Percentiles rank a stretch among this genome's conserved stretches.
Conservation (phyloP, 2,888 invertebrate species). For the Ischnura elegans region DNA sequence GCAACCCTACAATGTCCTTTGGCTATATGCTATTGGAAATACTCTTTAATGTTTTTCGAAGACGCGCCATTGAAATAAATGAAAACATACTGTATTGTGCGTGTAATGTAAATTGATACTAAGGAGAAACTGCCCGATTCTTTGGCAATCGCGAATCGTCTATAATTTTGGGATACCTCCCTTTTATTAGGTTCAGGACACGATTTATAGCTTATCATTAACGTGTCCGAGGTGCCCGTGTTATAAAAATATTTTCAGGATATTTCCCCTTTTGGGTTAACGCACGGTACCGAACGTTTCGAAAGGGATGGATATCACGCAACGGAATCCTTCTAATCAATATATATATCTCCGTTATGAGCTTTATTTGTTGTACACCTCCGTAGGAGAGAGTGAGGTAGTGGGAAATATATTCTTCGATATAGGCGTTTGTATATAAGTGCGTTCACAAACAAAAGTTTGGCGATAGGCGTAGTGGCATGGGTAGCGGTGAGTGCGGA, state of each 20-base stretch:
- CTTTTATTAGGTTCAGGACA: neutral
- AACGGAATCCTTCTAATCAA: neutral
- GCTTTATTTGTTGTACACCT: slow-evolving; percentile 1
- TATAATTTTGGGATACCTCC: neutral
- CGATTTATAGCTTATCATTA: neutral
- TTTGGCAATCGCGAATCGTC: neutral
- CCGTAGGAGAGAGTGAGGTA: neutral
- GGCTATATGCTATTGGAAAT: no score
- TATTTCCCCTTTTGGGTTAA: neutral
- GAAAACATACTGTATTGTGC: neutral
- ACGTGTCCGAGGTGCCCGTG: neutral
- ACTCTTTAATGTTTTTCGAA: no score
- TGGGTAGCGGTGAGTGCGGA: neutral
- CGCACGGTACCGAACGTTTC: neutral
- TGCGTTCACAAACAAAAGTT: slow-evolving; percentile 14
- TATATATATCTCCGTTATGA: slow-evolving; percentile 17
- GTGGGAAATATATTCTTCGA: neutral
- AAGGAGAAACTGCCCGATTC: neutral
- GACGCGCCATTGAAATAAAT: neutral
- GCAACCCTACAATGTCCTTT: no score
- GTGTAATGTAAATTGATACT: neutral
- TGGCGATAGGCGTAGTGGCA: neutral
- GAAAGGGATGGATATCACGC: neutral
- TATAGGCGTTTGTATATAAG: neutral
- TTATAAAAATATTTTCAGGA: neutral